Conservation (phyloP, 2,113 vertebrate genomes). For the Cyphomyrus discorhynchus region DNA sequence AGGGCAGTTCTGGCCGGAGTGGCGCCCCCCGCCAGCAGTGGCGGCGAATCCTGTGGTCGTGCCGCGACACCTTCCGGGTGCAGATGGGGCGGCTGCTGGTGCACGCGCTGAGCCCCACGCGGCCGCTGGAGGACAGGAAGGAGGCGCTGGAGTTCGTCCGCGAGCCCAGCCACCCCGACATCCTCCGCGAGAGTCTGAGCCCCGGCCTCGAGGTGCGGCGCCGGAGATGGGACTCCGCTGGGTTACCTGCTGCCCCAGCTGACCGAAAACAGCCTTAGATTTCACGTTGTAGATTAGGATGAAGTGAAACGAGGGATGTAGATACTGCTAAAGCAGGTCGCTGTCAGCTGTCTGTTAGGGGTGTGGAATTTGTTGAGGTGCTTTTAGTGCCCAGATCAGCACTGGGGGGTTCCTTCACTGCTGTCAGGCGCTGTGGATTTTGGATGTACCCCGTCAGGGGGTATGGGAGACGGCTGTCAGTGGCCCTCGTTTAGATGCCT, state of each 20-base stretch:
- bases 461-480: background rate
- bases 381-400: background rate
- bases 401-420: background rate
- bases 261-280: background rate
- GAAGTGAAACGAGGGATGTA: background rate
- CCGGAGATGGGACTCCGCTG: background rate
- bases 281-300: background rate
- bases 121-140: slow-evolving; percentile 68
- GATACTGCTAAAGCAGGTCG: background rate
- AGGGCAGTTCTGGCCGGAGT: slow-evolving; percentile 63
- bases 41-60: slow-evolving; percentile 77
- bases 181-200: slow-evolving; percentile 85
- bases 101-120: slow-evolving; percentile 74
- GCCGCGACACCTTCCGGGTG: slow-evolving; percentile 79
- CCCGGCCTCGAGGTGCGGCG: slow-evolving; percentile 74
- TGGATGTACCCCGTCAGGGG: background rate
- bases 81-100: slow-evolving; percentile 88
- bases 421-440: background rate
- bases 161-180: slow-evolving; percentile 77
- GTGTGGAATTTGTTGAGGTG: background rate
- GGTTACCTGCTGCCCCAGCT: background rate
- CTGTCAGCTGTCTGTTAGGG: background rate
- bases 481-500: background rate
- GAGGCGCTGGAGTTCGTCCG: slow-evolving; percentile 74
- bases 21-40: slow-evolving; percentile 76